Base-by-base conservation (phyloP, 2,888 invertebrate genomes). In the Oasisia sp. region DNA sequence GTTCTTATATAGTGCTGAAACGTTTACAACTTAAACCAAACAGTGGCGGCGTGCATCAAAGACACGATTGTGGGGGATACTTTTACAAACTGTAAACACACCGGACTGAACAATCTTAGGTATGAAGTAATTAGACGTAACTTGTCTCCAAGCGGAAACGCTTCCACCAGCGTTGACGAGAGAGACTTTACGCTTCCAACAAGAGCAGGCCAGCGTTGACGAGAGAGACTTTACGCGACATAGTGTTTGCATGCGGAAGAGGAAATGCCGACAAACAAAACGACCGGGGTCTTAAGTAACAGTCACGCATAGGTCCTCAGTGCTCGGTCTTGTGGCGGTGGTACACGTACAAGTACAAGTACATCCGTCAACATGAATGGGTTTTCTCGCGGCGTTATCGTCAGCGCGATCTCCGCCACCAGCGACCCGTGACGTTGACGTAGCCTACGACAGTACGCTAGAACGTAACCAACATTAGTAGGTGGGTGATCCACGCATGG, bases 241-340 rank as follows among this genome's bases (percentile, higher is more conserved):
- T 27, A 27, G 27, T 74, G 74, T 74, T 74, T 74, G n/a, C n/a
- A 74, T 74, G 74, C 74, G 74, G 74, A 74, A 74, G 74, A 74
- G 74, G 74, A 74, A 74, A 74, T 74, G 74, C 74, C 27, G 74
- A 27, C 74, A 74, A 74, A 74, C 74, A 74, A 74, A 74, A 74
- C 74, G 27, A n/a, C 74, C 74, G 27, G 74, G 74, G 74, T 74
- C 74, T 74, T 74, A 74, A 74, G 27, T 74, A 74, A 27, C 74
- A 19, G 74, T 74, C 27, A 74, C 19, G 74, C 74, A 74, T 74
- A 27, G 19, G 74, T 74, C 74, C 27, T 74, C 27, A 74, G 27
- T 74, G 74, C 74, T 74, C 27, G 27, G 74, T 27, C 74, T 27
- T n/a, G 74, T 27, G 7, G n/a, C 74, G n/a, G 27, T n/a, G 0